Evolutionary conservation across 2,797 vertebrate species (phyloP).

Genomic region (Momotus momota): DNA sequence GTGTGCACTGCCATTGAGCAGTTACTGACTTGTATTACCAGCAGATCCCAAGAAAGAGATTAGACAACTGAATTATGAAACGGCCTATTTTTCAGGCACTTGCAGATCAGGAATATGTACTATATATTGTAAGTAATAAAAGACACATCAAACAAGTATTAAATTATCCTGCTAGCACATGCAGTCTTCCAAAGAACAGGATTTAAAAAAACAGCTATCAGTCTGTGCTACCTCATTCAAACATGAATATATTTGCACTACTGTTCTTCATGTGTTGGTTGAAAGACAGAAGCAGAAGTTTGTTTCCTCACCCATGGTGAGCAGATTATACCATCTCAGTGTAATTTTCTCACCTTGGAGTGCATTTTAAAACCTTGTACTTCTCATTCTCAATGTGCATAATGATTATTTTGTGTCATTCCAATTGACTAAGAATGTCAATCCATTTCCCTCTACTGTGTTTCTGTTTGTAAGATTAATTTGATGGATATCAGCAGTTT

Average conservation of each 20-base stretch:
- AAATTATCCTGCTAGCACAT: slow-evolving; percentile 28
- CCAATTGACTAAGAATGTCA: background rate
- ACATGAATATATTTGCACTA: background rate
- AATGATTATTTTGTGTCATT: background rate
- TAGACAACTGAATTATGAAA: slow-evolving; percentile 19
- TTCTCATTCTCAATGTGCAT: background rate
- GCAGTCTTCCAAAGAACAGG: background rate
- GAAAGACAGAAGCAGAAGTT: background rate
- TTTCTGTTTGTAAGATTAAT: background rate
- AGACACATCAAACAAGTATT: slow-evolving; percentile 23
- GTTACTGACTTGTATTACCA: background rate
- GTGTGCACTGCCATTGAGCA: background rate
- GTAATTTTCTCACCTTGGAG: background rate
- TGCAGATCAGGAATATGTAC: slow-evolving; percentile 4
- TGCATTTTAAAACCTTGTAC: background rate
- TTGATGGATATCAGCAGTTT: background rate
- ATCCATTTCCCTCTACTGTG: background rate
- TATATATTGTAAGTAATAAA: slow-evolving; percentile 45
- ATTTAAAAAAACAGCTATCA: background rate
- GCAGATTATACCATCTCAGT: background rate
- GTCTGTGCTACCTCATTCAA: background rate
- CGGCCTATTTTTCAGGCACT: slow-evolving; percentile 3
- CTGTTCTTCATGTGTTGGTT: background rate
- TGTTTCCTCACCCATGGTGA: background rate
- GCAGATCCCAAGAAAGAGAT: slow-evolving; percentile 1